Evolutionary conservation across 2,888 invertebrate genomes (phyloP).

Genomic region (Athalia rosae): DNA sequence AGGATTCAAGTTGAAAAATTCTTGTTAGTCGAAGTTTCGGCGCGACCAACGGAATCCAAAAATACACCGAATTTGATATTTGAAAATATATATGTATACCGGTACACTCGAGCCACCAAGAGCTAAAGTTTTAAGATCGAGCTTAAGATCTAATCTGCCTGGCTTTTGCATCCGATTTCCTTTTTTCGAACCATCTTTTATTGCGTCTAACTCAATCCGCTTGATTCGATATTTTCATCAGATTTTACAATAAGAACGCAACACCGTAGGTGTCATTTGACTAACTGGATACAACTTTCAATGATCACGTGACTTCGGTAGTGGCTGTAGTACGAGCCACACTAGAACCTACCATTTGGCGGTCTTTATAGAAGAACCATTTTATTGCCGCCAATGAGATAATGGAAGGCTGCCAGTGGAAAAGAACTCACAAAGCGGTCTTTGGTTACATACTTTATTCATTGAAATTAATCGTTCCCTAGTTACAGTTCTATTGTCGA

Average conservation of each 20-base stretch:
- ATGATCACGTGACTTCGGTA: constrained; percentile 6
- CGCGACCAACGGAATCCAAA: constrained; percentile 17
- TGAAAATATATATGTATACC: no score
- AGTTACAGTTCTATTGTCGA: constrained; percentile 37
- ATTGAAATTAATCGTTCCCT: constrained; percentile 42
- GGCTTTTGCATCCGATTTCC: no score
- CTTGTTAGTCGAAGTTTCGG: constrained; percentile 31
- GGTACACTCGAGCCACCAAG: background rate
- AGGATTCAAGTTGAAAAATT: constrained; percentile 36
- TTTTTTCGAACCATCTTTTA: no score
- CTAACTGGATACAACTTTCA: background rate
- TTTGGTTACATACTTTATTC: constrained; percentile 39
- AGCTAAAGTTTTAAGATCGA: no score
- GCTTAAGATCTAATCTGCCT: no score
- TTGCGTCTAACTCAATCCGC: no score
- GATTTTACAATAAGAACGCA: no score
- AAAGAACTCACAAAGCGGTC: constrained; percentile 28
- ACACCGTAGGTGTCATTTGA: no score
- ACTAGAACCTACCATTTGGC: constrained; percentile 30
- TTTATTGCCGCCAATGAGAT: constrained; percentile 35
- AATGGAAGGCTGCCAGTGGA: constrained; percentile 10
- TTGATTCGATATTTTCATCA: no score
- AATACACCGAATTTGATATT: background rate
- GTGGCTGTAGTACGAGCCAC: background rate
- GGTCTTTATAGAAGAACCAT: constrained; percentile 4